These are phyloP conservation scores for Leucopsar rothschildi DNA, from an alignment of 2,113 vertebrate genomes.

Conservation along the genomic window DNA sequence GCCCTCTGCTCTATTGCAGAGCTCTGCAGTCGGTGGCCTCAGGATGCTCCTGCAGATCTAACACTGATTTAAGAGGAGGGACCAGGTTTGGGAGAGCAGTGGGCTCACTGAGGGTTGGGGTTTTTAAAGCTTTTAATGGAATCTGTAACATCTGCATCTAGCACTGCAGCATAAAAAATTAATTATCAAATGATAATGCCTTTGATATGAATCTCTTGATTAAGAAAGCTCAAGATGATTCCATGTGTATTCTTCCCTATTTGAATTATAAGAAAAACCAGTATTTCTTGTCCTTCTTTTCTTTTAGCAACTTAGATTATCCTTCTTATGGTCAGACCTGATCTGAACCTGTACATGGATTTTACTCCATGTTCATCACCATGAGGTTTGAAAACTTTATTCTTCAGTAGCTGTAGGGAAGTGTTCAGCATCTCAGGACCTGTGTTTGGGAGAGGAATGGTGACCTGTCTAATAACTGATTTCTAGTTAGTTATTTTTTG, in stretches of 20 bases:
- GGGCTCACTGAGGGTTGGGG: not conserved
- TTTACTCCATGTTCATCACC: not conserved
- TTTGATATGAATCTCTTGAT: not conserved
- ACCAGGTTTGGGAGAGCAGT: not conserved
- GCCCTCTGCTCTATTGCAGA: not conserved
- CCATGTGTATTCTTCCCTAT: not conserved
- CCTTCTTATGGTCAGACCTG: not conserved
- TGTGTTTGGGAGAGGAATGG: accelerated
- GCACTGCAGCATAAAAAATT: not conserved
- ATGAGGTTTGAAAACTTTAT: not conserved
- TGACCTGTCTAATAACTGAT: not conserved
- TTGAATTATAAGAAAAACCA: not conserved
- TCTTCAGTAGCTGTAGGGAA: not conserved
- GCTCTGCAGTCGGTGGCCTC: not conserved
- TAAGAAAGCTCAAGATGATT: not conserved
- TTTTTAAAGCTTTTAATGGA: not conserved
- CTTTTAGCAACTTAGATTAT: not conserved
- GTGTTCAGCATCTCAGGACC: not conserved
- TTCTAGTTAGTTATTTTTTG: not conserved
- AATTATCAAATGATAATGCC: not conserved
- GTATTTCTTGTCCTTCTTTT: not conserved
- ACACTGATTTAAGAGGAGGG: not conserved
- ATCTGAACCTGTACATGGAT: not conserved
- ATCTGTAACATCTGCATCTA: not conserved
- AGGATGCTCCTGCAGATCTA: not conserved